Conservation (phyloP, 2,888 invertebrate genomes). For the Nemurella pictetii region DNA sequence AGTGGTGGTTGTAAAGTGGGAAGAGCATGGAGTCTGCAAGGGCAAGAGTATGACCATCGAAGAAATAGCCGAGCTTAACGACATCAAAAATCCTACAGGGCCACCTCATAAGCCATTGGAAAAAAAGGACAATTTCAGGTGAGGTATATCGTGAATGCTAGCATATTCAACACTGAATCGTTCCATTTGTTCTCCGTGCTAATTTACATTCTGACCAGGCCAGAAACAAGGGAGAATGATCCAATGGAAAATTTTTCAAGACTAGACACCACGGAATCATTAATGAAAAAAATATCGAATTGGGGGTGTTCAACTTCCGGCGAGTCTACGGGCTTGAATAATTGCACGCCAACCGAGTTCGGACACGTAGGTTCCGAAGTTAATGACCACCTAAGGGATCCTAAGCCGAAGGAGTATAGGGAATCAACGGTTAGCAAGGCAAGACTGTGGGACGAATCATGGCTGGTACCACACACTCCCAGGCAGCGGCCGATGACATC, state of each 20-base stretch:
- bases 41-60: neutral
- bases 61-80: neutral
- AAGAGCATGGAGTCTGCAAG: neutral
- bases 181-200: no score
- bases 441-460: no score
- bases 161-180: no score
- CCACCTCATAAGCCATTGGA: neutral
- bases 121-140: neutral
- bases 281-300: no score
- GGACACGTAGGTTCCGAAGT: no score
- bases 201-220: no score
- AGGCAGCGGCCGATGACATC: no score
- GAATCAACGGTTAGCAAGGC: no score
- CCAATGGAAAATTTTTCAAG: neutral
- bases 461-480: no score
- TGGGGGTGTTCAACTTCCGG: neutral
- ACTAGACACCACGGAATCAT: neutral
- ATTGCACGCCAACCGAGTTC: no score
- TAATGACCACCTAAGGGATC: no score
- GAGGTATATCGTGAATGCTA: neutral
- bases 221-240: neutral
- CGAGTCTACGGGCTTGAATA: neutral
- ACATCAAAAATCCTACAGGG: neutral
- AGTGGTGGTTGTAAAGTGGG: neutral
- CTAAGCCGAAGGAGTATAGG: no score